phyloP scores from a whole-genome alignment of 2,888 invertebrate genomes.

The Epinotia ramella region DNA sequence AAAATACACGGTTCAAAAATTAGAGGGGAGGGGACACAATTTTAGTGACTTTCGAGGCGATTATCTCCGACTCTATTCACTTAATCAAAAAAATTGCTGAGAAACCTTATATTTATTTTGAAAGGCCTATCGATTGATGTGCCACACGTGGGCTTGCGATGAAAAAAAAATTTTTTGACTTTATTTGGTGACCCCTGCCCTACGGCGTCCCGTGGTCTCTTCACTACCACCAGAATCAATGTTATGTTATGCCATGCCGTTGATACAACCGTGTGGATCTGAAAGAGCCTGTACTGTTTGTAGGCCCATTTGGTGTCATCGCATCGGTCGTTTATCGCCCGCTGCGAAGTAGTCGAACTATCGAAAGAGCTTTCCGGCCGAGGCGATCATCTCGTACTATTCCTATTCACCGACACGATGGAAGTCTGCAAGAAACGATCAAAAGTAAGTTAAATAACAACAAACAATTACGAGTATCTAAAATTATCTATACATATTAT shows the following conservation, averaged over 20 bases:
- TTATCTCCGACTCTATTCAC: too few species aligned
- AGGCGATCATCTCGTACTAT: constrained; percentile 94
- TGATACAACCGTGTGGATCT: background rate
- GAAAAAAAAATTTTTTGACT: too few species aligned
- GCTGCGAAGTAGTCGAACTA: constrained; percentile 95
- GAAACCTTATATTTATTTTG: too few species aligned
- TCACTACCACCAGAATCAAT: too few species aligned
- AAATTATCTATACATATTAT: background rate
- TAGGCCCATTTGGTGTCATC: constrained; percentile 97
- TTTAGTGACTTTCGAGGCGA: too few species aligned
- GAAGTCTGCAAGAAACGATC: constrained; percentile 96
- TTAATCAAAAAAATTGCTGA: too few species aligned
- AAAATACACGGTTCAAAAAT: too few species aligned
- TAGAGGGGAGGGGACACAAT: too few species aligned
- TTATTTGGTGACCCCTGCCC: too few species aligned
- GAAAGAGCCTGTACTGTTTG: constrained; percentile 49
- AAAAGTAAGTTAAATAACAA: constrained; percentile 79
- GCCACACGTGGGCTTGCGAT: too few species aligned
- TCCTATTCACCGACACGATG: constrained; percentile 97
- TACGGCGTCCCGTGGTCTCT: too few species aligned
- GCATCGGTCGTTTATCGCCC: constrained; percentile 94
- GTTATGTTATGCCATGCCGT: background rate
- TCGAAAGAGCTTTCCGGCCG: constrained; percentile 93
- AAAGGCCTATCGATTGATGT: too few species aligned
- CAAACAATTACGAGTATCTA: background rate